These are phyloP conservation scores for Epizoanthus scotinus DNA, from an alignment of 92 coral and sea anemone genomes.

Conservation along the genomic window DNA sequence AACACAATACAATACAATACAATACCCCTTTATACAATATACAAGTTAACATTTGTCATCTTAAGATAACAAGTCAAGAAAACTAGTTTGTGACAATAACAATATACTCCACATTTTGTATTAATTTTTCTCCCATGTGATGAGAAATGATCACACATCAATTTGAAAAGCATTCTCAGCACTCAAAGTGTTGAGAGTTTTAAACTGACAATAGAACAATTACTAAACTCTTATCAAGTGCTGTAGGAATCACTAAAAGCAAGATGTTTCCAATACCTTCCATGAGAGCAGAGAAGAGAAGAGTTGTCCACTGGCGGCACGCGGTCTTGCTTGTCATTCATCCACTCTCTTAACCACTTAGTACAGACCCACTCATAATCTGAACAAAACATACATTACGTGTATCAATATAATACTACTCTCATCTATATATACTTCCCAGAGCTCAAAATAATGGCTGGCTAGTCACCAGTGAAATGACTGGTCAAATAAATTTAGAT, in stretches of 20 bases:
- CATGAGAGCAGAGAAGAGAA: slow-evolving; percentile 83
- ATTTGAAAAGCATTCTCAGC: too few species aligned
- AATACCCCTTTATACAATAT: too few species aligned
- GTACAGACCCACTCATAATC: slow-evolving; percentile 87
- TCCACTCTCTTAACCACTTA: slow-evolving; percentile 88
- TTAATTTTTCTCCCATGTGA: too few species aligned
- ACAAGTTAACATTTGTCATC: too few species aligned
- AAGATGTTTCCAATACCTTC: slow-evolving; percentile 63
- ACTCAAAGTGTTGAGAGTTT: too few species aligned
- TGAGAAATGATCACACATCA: too few species aligned
- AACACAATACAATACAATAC: too few species aligned
- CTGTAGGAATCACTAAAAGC: not conserved
- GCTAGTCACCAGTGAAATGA: too few species aligned
- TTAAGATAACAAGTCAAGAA: too few species aligned
- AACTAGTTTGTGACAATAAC: too few species aligned
- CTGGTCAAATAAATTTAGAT: too few species aligned
- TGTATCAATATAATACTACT: not conserved
- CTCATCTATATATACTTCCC: not conserved
- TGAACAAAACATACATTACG: not conserved
- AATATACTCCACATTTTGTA: not conserved
- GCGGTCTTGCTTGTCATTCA: slow-evolving; percentile 66
- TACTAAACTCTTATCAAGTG: not conserved
- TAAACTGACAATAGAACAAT: not conserved
- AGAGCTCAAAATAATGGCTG: too few species aligned
- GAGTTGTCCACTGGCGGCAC: slow-evolving; percentile 86